A percentile compares a stretch with the other conserved stretches of the same genome.
phyloP scores from a whole-genome alignment of 2,113 vertebrate species.

The Propithecus coquereli region DNA sequence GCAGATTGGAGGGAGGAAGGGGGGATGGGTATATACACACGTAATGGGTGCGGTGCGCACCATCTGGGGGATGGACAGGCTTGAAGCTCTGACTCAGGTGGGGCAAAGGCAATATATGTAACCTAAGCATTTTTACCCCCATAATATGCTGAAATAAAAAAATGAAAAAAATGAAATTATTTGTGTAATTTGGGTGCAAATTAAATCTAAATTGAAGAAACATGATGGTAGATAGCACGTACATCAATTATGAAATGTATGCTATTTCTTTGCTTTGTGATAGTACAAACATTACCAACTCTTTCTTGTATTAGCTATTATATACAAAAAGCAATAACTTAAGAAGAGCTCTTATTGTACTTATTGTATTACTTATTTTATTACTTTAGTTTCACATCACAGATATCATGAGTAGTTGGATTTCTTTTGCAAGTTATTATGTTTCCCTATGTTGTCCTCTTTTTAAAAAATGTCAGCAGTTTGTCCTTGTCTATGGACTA shows the following conservation, averaged over 20 bases:
- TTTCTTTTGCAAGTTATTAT: not conserved
- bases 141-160: too few species aligned
- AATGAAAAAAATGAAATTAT: not conserved
- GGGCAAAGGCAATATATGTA: too few species aligned
- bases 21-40: too few species aligned
- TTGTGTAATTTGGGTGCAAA: not conserved
- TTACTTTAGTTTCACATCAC: not conserved
- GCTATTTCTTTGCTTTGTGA: not conserved
- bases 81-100: too few species aligned
- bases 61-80: too few species aligned
- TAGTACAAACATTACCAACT: not conserved
- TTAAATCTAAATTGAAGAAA: not conserved
- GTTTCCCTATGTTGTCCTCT: not conserved
- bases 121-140: too few species aligned
- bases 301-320: not conserved
- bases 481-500: not conserved
- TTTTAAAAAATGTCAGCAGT: not conserved
- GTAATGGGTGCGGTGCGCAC: too few species aligned
- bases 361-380: not conserved
- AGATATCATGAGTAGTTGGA: not conserved
- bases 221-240: not conserved
- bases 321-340: not conserved
- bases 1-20: too few species aligned
- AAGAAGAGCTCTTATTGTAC: not conserved
- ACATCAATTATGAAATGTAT: not conserved